These are phyloP conservation scores for Crocuta crocuta DNA, from an alignment of 2,113 vertebrate species.

Conservation along the genomic window DNA sequence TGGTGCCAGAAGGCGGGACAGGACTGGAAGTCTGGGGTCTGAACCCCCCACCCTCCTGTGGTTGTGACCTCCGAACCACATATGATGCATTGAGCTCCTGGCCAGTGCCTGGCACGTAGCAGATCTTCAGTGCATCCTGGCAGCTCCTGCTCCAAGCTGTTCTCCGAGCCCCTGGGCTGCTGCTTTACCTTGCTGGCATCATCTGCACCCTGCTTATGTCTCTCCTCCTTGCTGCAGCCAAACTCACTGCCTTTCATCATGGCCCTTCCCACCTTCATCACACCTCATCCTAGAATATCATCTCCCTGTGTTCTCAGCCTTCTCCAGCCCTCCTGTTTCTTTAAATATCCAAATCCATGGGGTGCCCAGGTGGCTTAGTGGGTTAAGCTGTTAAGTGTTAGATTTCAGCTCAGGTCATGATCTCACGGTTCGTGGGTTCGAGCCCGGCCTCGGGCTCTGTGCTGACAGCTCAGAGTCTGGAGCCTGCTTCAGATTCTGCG, in stretches of 20 bases:
- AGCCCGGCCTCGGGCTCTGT: no score
- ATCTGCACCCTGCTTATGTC: background rate
- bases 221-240: background rate
- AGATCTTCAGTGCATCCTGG: background rate
- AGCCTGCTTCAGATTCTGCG: no score
- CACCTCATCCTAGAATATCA: background rate
- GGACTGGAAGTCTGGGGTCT: background rate
- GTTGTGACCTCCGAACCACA: background rate
- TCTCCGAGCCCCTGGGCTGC: background rate
- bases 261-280: background rate
- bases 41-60: no score
- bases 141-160: background rate
- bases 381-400: no score
- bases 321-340: background rate
- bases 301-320: background rate
- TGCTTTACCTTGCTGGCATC: background rate
- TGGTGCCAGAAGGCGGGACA: background rate
- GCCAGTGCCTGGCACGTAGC: rapidly evolving
- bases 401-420: no score
- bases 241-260: background rate
- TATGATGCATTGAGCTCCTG: background rate
- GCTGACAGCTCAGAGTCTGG: no score
- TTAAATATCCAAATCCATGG: background rate
- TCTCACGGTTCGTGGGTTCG: no score
- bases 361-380: no score